Evolutionary conservation across 2,113 vertebrate genomes (phyloP).

Genomic region (Sclerurus mexicanus): DNA sequence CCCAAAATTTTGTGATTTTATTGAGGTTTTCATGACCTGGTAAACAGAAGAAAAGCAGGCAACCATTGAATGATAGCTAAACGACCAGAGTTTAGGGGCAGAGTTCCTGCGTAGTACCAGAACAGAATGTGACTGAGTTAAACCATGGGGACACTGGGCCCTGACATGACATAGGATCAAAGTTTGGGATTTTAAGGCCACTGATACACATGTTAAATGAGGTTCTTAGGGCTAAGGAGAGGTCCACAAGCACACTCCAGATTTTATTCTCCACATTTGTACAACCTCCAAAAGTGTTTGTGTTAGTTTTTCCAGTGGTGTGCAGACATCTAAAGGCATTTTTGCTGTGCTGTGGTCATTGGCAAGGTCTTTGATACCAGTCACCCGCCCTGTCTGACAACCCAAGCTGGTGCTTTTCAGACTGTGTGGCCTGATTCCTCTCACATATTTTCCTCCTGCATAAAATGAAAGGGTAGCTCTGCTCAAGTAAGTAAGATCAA

Average conservation of each 20-base stretch:
- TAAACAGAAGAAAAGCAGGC: neutral
- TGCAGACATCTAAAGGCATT: neutral
- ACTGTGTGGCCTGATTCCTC: neutral
- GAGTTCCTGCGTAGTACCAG: neutral
- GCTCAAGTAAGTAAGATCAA: neutral
- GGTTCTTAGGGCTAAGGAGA: neutral
- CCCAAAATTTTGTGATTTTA: neutral
- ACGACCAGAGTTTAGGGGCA: neutral
- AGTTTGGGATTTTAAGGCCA: neutral
- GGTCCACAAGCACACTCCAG: neutral
- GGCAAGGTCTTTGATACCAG: neutral
- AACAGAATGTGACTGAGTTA: neutral
- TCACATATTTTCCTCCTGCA: neutral
- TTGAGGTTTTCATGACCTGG: neutral
- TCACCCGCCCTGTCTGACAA: neutral
- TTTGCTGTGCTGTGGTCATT: neutral
- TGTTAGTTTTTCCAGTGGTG: neutral
- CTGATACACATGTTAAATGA: neutral
- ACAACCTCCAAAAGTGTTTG: neutral
- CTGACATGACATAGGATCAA: neutral
- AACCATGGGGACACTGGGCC: neutral
- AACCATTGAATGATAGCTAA: neutral
- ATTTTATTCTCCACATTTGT: neutral
- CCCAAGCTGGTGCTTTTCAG: neutral
- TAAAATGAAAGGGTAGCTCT: neutral